These are phyloP conservation scores for Micropoecilia bifurca DNA, from an alignment of 2,797 vertebrate species.

Conservation along the genomic window DNA sequence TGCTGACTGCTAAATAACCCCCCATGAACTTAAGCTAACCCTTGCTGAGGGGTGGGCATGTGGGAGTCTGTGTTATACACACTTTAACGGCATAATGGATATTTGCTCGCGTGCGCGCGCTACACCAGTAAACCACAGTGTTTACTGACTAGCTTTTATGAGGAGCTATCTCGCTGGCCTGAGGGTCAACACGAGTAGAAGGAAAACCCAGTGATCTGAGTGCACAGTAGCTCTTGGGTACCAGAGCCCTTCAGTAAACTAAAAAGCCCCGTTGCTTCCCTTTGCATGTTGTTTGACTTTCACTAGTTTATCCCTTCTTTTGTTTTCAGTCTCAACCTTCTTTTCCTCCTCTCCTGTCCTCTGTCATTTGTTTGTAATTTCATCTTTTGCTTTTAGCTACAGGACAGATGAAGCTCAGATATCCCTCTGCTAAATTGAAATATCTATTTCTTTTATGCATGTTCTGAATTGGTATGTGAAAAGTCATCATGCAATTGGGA, in stretches of 20 bases:
- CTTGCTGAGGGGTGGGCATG: constrained; percentile 22
- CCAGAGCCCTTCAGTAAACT: constrained; percentile 44
- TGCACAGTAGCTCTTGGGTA: constrained; percentile 47
- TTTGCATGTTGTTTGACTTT: constrained; percentile 47
- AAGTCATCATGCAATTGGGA: constrained; percentile 9
- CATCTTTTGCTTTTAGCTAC: constrained; percentile 34
- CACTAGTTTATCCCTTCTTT: constrained; percentile 36
- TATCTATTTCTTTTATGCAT: neutral
- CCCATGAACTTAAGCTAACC: constrained; percentile 49
- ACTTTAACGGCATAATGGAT: constrained; percentile 57
- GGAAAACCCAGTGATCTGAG: constrained; percentile 49
- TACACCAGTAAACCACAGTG: constrained; percentile 46
- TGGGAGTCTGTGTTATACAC: constrained; percentile 51
- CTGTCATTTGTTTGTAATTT: constrained; percentile 40
- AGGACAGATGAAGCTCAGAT: constrained; percentile 28
- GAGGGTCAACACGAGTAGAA: constrained; percentile 66
- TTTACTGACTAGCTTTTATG: constrained; percentile 41
- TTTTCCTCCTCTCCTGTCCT: constrained; percentile 37
- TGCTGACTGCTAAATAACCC: constrained; percentile 60
- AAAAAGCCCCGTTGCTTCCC: constrained; percentile 41
- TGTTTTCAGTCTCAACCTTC: constrained; percentile 46
- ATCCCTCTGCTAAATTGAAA: constrained; percentile 11
- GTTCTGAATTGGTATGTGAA: constrained; percentile 2
- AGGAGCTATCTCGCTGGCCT: constrained; percentile 60
- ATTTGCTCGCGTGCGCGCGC: constrained; percentile 41